These are phyloP conservation scores for Acipenser transmontanus DNA, from an alignment of 2,797 vertebrate genomes.

Conservation along the genomic window DNA sequence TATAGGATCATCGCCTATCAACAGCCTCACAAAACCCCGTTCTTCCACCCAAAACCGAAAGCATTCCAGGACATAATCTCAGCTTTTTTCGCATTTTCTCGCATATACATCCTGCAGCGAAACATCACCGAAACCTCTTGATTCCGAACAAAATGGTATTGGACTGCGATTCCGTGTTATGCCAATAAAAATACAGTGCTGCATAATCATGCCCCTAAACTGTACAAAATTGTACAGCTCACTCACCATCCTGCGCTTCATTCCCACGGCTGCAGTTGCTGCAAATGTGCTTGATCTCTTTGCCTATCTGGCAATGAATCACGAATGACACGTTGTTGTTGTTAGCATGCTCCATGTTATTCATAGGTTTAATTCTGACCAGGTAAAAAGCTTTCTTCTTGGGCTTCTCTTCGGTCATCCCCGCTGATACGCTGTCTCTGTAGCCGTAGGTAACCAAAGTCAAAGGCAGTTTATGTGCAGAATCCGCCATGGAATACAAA, in stretches of 20 bases:
- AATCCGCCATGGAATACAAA: slow-evolving; percentile 65
- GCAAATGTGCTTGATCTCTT: slow-evolving; percentile 98
- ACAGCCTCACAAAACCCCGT: too few species aligned
- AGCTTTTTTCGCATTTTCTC: too few species aligned
- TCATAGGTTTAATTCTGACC: slow-evolving; percentile 82
- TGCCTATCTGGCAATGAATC: slow-evolving; percentile 93
- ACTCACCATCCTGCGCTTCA: slow-evolving; percentile 88
- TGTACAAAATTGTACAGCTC: slow-evolving; percentile 11
- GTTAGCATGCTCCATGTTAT: slow-evolving; percentile 64
- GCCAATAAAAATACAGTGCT: too few species aligned
- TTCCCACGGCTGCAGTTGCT: slow-evolving; percentile 95
- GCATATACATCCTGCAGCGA: too few species aligned
- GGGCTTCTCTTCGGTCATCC: slow-evolving; percentile 63
- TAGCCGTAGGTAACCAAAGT: slow-evolving; percentile 62
- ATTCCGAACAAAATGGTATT: too few species aligned
- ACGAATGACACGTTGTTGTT: slow-evolving; percentile 87
- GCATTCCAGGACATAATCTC: too few species aligned
- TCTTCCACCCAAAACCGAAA: too few species aligned
- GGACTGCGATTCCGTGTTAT: too few species aligned
- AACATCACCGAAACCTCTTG: too few species aligned
- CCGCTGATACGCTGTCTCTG: slow-evolving; percentile 58
- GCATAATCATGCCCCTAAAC: too few species aligned
- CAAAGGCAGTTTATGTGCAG: slow-evolving; percentile 59
- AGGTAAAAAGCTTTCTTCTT: slow-evolving; percentile 84
- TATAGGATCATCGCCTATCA: too few species aligned